Evolutionary conservation across 2,113 vertebrate species (phyloP), one percentile per base, ranked within the genome.

Genomic region (Chitala chitala): DNA sequence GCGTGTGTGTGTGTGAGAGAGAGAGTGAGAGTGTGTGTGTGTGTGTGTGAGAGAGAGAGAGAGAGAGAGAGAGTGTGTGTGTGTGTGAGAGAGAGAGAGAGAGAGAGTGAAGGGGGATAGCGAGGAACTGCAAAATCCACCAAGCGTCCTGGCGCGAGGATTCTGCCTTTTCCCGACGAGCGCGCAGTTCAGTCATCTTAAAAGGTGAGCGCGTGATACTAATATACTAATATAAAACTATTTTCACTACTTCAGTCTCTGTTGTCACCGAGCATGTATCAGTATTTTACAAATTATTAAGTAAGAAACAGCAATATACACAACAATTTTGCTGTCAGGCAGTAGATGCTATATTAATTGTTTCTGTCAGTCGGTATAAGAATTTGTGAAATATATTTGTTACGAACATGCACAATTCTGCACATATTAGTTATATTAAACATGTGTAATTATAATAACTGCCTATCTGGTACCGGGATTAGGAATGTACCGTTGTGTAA

Each of bases 191-290:
- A 40, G 58, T 66, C 51, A 40, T 65, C 56, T 59, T 87, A 74
- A 83, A 87, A 76, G 82, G 88, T 88, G 80, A 88, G 88, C 85
- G 77, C 75, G 63, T 63, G 51, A 17, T 26, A 22, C 38, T 69
- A 26, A 9, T 24, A 33, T 33, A 15, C 31, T 66, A 29, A 22
- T 20, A 26, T 38, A n/a, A 20, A 20, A 55, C 50, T 17, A 51
- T 68, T 58, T 33, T 26, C 31, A 66, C 48, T 29, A 54, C 55
- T 24, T 29, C 3, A 26, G 1, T 51, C 38, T 5, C 5, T 42
- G 13, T 54, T 74, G 4, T 17, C 31, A 13, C 66, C 50, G 20
- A 36, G 31, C 31, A 53, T 44, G 65, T 29, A 42, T 29, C 33
- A 42, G 2, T 53, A 15, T 53, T 54, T 42, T 51, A 40, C 54